Evolutionary conservation across 2,113 vertebrate genomes (phyloP).

Genomic region (Mustelus asterias): DNA sequence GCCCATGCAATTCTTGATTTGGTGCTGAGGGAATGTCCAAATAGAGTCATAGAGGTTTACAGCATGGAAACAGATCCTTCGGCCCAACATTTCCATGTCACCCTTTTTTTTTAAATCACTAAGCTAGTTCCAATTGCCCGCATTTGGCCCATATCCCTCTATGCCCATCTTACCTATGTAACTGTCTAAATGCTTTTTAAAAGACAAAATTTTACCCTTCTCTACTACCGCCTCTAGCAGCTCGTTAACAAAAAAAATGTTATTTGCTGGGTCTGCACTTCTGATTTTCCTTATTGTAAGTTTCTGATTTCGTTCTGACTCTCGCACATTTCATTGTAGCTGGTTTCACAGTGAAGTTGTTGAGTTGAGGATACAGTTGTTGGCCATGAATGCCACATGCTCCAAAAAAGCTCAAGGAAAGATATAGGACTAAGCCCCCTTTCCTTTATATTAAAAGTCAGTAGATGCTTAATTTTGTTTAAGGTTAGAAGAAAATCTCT

Average conservation of each 20-base stretch:
- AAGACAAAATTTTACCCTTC: too few species aligned
- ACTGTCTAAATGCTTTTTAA: too few species aligned
- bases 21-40: background rate
- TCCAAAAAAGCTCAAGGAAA: background rate
- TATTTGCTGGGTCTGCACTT: background rate
- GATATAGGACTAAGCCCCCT: background rate
- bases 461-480: background rate
- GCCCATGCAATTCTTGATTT: background rate
- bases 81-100: too few species aligned
- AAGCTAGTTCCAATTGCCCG: too few species aligned
- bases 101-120: too few species aligned
- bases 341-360: background rate
- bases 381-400: background rate
- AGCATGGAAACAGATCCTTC: too few species aligned
- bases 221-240: too few species aligned
- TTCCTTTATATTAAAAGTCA: background rate
- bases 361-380: background rate
- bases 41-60: background rate
- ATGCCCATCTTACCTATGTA: too few species aligned
- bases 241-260: background rate
- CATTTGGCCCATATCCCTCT: too few species aligned
- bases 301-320: background rate
- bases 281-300: background rate
- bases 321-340: background rate
- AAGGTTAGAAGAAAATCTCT: background rate